Percentiles rank a stretch among this genome's conserved stretches.
Conservation (phyloP, 2,113 vertebrate genomes). For the Boulengeromyrus knoepffleri region DNA sequence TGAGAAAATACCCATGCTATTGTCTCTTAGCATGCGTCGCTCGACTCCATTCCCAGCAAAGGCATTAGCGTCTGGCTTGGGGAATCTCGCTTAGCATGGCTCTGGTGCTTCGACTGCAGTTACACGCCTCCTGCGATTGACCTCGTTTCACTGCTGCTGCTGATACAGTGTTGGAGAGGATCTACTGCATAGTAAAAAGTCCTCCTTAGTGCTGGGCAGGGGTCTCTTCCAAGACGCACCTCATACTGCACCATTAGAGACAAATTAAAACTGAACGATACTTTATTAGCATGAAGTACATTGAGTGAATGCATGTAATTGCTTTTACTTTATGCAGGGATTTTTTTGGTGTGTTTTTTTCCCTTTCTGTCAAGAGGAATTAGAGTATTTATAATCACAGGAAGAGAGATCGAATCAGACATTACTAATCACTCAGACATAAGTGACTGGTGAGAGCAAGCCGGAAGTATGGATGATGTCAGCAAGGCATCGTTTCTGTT, state of each 20-base stretch:
- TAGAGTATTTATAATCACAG: neutral
- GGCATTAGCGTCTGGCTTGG: neutral
- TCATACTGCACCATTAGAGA: neutral
- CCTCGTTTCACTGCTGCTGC: neutral
- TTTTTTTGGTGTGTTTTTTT: neutral
- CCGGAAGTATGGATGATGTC: neutral
- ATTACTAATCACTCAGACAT: neutral
- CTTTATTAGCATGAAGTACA: neutral
- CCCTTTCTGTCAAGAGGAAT: neutral
- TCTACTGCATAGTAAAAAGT: neutral
- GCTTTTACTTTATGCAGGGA: neutral
- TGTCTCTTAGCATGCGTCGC: neutral
- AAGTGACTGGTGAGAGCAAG: neutral
- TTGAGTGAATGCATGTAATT: neutral
- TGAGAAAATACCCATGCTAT: neutral
- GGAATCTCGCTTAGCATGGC: neutral
- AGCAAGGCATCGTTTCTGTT: neutral
- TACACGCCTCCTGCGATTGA: neutral
- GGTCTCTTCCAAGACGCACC: neutral
- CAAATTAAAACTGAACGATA: neutral
- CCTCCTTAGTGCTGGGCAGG: neutral
- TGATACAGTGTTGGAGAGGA: neutral
- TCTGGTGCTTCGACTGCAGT: neutral
- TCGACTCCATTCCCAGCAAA: neutral
- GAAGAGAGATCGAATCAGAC: neutral